phyloP scores from a whole-genome alignment of 2,113 vertebrate species.

The Dicerorhinus sumatrensis region DNA sequence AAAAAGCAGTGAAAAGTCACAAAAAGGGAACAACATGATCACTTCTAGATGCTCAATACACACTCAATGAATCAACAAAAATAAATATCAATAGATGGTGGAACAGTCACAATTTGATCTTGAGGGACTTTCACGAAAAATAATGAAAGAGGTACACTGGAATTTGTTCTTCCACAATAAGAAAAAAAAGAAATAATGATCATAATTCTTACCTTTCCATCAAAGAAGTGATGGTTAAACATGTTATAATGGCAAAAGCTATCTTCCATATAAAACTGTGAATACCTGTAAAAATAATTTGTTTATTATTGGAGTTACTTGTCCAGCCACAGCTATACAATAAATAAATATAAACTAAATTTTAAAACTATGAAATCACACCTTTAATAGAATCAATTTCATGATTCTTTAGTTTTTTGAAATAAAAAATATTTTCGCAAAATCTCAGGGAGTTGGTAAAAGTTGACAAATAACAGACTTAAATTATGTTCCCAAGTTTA shows the following conservation, averaged over 20 bases:
- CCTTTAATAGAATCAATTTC: constrained; percentile 32
- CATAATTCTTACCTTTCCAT: constrained; percentile 90
- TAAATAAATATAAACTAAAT: not conserved
- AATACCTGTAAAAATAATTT: constrained; percentile 91
- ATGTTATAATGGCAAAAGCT: constrained; percentile 99
- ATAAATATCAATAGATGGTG: not conserved
- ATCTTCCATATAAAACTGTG: constrained; percentile 94
- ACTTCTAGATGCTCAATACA: not conserved
- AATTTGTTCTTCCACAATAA: constrained; percentile 47
- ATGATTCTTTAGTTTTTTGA: constrained; percentile 40
- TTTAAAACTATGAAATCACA: constrained; percentile 15
- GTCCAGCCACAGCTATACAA: not conserved
- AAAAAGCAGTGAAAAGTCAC: not conserved
- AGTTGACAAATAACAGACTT: not conserved
- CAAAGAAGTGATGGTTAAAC: constrained; percentile 99
- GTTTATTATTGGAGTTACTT: constrained; percentile 37
- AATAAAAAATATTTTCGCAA: constrained; percentile 38
- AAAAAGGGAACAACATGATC: not conserved
- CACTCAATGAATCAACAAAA: not conserved
- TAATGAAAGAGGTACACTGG: not conserved
- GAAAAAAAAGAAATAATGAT: not conserved
- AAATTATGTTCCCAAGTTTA: not conserved
- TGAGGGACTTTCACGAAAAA: not conserved
- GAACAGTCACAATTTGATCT: not conserved
- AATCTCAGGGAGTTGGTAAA: not conserved